phyloP scores from a whole-genome alignment of 2,797 vertebrate genomes.

The Macropodus opercularis region DNA sequence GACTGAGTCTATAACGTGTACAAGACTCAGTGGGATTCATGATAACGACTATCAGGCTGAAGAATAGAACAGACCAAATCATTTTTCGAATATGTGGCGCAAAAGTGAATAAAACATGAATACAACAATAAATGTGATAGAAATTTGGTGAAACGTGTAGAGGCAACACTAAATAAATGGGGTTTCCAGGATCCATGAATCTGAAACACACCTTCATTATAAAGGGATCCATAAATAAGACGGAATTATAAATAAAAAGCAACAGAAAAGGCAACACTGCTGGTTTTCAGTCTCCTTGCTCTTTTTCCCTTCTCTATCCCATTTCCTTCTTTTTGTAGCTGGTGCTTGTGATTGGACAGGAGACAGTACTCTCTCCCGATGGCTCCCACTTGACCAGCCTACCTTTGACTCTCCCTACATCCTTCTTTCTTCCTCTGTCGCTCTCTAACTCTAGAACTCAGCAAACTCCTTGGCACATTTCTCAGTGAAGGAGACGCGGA shows the following conservation, averaged over 20 bases:
- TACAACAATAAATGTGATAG: slow-evolving; percentile 34
- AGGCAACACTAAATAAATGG: slow-evolving; percentile 61
- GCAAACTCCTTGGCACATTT: slow-evolving; percentile 94
- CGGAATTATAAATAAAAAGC: slow-evolving; percentile 68
- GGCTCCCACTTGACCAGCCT: slow-evolving; percentile 69
- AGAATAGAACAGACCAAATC: slow-evolving; percentile 20
- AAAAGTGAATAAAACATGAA: slow-evolving; percentile 33
- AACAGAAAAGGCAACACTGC: slow-evolving; percentile 82
- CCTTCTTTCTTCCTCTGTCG: slow-evolving; percentile 47
- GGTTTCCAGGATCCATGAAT: slow-evolving; percentile 52
- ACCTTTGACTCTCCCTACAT: slow-evolving; percentile 61
- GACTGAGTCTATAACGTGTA: slow-evolving; percentile 31
- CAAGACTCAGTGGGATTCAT: slow-evolving; percentile 18
- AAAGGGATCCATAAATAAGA: slow-evolving; percentile 77
- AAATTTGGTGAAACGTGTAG: slow-evolving; percentile 44
- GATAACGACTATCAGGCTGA: slow-evolving; percentile 23
- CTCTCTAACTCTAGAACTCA: slow-evolving; percentile 86
- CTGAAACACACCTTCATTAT: slow-evolving; percentile 64
- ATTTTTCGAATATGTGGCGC: slow-evolving; percentile 26
- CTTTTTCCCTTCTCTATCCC: slow-evolving; percentile 50
- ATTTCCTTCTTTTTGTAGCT: slow-evolving; percentile 58
- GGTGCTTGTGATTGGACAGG: slow-evolving; percentile 78
- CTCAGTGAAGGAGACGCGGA: slow-evolving; percentile 90
- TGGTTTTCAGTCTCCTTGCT: slow-evolving; percentile 73
- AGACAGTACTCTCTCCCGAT: slow-evolving; percentile 65